A percentile compares a stretch with the other conserved stretches of the same genome.
Evolutionary conservation across 2,888 invertebrate species (phyloP).

Genomic region (Bellardia bayeri): DNA sequence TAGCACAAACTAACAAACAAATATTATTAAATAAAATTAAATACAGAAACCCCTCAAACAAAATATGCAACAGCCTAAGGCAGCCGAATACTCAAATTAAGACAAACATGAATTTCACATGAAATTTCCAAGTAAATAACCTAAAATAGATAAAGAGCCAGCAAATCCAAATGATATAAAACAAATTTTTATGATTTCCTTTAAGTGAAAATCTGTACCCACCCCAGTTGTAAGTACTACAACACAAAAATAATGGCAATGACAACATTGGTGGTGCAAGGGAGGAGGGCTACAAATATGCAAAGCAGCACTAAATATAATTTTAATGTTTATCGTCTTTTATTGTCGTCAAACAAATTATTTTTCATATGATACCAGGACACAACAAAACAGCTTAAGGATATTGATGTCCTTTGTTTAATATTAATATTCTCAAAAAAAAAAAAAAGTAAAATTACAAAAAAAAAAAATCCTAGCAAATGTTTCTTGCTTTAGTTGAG

Average conservation of each 20-base stretch:
- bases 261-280: slow-evolving; percentile 5
- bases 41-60: slow-evolving; percentile 26
- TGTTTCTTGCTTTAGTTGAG: slow-evolving; percentile 73
- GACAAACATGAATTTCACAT: slow-evolving; percentile 44
- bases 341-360: slow-evolving; percentile 84
- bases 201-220: slow-evolving; percentile 42
- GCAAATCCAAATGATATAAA: slow-evolving; percentile 55
- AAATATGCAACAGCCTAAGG: slow-evolving; percentile 42
- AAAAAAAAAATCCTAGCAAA: slow-evolving; percentile 8
- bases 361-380: slow-evolving; percentile 79
- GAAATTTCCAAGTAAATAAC: slow-evolving; percentile 44
- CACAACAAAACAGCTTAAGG: slow-evolving; percentile 78
- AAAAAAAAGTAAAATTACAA: background rate
- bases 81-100: slow-evolving; percentile 32
- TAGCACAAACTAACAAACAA: background rate
- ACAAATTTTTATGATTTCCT: slow-evolving; percentile 75
- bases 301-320: slow-evolving; percentile 77
- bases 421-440: slow-evolving; percentile 63
- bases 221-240: background rate
- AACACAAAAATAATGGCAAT: background rate
- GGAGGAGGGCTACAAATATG: slow-evolving; percentile 26
- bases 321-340: slow-evolving; percentile 84
- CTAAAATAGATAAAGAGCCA: slow-evolving; percentile 42
- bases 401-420: slow-evolving; percentile 76
- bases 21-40: slow-evolving; percentile 42